phyloP scores from a whole-genome alignment of 1,140 invertebrate species.

The Trichonephila inaurata region DNA sequence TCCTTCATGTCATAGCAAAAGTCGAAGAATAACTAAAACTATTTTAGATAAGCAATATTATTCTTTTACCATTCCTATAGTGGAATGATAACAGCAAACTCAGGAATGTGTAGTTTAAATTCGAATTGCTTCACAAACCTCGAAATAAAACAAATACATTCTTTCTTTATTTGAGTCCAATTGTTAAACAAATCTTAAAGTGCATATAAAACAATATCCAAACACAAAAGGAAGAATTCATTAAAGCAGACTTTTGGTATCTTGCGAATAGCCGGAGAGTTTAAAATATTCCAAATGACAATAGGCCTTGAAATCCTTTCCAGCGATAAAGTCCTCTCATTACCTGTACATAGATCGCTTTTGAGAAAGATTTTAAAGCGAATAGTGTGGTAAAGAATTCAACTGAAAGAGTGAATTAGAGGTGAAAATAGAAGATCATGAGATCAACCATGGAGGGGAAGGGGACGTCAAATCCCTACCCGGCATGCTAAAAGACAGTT shows the following conservation, averaged over 20 bases:
- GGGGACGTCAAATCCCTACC: not conserved
- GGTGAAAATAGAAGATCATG: constrained; percentile 36
- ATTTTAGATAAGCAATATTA: too few species aligned
- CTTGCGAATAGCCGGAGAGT: not conserved
- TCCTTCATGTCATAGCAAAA: too few species aligned
- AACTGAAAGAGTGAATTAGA: constrained; percentile 25
- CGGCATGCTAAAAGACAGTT: constrained; percentile 4
- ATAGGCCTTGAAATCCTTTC: not conserved
- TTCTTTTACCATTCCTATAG: too few species aligned
- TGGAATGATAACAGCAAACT: too few species aligned
- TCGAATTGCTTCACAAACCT: too few species aligned
- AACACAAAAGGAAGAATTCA: not conserved
- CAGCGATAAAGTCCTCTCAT: not conserved
- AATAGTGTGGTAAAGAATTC: not conserved
- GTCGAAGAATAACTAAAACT: too few species aligned
- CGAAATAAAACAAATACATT: too few species aligned
- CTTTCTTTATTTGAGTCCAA: not conserved
- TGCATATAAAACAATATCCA: not conserved
- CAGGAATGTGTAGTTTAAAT: too few species aligned
- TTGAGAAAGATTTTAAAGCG: constrained; percentile 13
- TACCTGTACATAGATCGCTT: not conserved
- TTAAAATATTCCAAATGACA: not conserved
- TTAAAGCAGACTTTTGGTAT: not conserved
- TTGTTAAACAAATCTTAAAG: not conserved
- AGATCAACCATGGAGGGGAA: not conserved